Evolutionary conservation across 2,113 vertebrate species (phyloP), one percentile per base, ranked within the genome.

Genomic region (Zosterops lateralis): DNA sequence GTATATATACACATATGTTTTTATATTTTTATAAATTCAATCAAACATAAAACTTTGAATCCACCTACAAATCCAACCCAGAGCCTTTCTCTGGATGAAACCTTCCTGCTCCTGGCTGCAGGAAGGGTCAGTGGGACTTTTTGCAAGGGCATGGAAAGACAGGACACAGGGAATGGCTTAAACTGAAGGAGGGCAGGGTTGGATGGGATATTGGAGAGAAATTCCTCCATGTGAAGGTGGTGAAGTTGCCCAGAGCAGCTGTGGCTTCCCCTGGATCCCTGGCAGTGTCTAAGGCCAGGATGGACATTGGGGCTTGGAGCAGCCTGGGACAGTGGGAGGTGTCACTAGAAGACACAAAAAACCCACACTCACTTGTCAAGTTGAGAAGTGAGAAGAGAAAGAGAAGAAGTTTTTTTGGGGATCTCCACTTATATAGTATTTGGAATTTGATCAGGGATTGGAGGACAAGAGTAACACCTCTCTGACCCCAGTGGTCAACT

Each of bases 151-250:
- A 5, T 7, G 51, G 20, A 75, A 18, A 25, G 19, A 5, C 4
- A 58, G 71, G 31, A 8, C 31, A 34, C 38, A 13, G 6, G 71
- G 19, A 44, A 22, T 18, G 45, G 62, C 12, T 76, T 8, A 8
- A 60, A 6, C 8, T 45, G 72, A 26, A 60, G 45, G 17, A 44
- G 45, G 6, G 26, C 11, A 36, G 32, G 2, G 3, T 5, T 4
- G 3, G 45, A 14, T 32, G 26, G 53, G 6, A 51, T 8, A 1
- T 0, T 44, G 36, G 32, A 36, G 0, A 26, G 21, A 0, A 68
- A 76, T 45, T 4, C 0, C 2, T 44, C 31, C 26, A 36, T 67
- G 17, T 0, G 17, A 44, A 13, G 34, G 64, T 32, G n/a, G 10
- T 3, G 0, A 54, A 44, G 36, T 0, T 73, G 3, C 58, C 42